Percentiles rank a stretch among this genome's conserved stretches.
phyloP scores from a whole-genome alignment of 2,888 invertebrate genomes.

The Heliconius erato region DNA sequence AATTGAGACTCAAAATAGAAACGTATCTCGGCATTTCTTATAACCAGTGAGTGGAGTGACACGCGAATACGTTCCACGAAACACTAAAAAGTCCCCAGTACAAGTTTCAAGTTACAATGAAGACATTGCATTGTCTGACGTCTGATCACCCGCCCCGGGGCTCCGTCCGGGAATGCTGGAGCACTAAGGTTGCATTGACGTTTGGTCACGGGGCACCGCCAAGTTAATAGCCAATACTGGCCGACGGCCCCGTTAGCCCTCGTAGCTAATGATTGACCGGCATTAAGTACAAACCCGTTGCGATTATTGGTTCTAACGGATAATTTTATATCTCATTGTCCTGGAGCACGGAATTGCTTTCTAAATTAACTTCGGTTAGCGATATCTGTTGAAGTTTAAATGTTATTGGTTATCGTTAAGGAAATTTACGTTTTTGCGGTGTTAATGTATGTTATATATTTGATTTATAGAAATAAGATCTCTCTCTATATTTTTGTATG shows the following conservation, averaged over 20 bases:
- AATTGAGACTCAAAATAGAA: constrained; percentile 15
- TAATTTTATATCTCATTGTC: constrained; percentile 86
- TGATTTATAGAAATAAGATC: neutral
- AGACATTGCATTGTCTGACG: constrained; percentile 80
- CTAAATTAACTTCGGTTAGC: constrained; percentile 17
- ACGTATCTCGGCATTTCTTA: neutral
- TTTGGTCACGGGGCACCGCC: constrained; percentile 83
- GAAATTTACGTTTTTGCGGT: neutral
- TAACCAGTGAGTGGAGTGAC: constrained; percentile 44
- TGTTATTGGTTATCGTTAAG: neutral
- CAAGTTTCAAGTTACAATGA: constrained; percentile 74
- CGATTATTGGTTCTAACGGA: constrained; percentile 86
- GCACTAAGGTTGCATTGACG: constrained; percentile 80
- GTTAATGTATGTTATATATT: neutral
- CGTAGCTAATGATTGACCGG: constrained; percentile 86
- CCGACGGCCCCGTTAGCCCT: constrained; percentile 84
- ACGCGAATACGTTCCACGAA: constrained; percentile 63
- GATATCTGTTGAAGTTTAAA: neutral
- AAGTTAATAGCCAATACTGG: constrained; percentile 71
- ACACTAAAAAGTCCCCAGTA: constrained; percentile 67
- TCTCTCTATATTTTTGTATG: too few species aligned
- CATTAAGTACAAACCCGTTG: constrained; percentile 84
- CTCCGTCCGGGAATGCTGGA: constrained; percentile 66
- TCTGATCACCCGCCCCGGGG: constrained; percentile 71
- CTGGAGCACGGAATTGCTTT: constrained; percentile 83